Conservation (phyloP, 2,797 vertebrate genomes). For the Erpetoichthys calabaricus region DNA sequence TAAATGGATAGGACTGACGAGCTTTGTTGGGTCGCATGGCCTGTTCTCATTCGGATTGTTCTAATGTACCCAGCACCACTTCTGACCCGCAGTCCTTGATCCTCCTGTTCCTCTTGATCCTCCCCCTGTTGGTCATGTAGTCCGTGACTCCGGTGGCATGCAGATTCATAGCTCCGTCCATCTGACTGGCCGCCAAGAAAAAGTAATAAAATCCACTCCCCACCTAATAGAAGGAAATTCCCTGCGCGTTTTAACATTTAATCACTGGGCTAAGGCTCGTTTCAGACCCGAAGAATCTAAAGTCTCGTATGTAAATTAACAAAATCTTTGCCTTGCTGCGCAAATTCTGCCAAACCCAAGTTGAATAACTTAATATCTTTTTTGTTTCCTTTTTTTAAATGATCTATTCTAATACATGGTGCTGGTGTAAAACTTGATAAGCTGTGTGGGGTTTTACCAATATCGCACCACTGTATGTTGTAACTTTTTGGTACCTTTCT, state of each 20-base stretch:
- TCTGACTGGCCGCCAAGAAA: constrained; percentile 30
- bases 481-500: no score
- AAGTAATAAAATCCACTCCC: constrained; percentile 36
- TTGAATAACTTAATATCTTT: constrained; percentile 1
- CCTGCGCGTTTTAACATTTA: constrained; percentile 33
- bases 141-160: no score
- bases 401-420: not conserved
- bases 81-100: no score
- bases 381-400: not conserved
- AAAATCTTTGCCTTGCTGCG: not conserved
- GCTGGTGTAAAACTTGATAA: no score
- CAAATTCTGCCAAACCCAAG: not conserved
- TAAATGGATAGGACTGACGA: no score
- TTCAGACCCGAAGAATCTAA: constrained; percentile 1
- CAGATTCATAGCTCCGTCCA: constrained; percentile 20
- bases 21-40: no score
- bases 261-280: constrained; percentile 27
- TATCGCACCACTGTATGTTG: no score
- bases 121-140: no score
- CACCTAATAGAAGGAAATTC: constrained; percentile 39
- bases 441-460: no score
- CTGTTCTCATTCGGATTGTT: no score
- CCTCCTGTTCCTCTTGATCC: no score
- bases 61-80: no score
- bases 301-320: not conserved